A percentile compares a stretch with the other conserved stretches of the same genome.
phyloP scores from a whole-genome alignment of 2,888 invertebrate genomes.

The Abrostola tripartita region DNA sequence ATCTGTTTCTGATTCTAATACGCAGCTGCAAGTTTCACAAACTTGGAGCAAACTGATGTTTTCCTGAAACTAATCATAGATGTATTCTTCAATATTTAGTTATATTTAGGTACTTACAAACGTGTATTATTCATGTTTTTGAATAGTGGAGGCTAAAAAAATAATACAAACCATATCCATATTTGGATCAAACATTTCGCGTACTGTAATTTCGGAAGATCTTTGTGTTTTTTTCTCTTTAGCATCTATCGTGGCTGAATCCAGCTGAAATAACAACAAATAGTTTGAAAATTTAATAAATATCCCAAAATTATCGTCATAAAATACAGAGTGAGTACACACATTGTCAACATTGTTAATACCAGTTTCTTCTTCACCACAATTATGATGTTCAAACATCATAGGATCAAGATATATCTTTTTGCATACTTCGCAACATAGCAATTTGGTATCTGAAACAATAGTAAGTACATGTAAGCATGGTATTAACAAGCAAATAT shows the following conservation, averaged over 20 bases:
- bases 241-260: conserved; percentile 31
- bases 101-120: neutral
- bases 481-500: neutral
- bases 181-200: conserved; percentile 67
- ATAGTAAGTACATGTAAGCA: conserved; percentile 8
- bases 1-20: conserved; percentile 73
- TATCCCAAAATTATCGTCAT: neutral
- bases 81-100: neutral
- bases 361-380: conserved; percentile 54
- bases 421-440: conserved; percentile 76
- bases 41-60: conserved; percentile 63
- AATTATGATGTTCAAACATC: conserved; percentile 70
- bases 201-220: conserved; percentile 67
- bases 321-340: conserved; percentile 19
- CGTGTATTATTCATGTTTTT: neutral
- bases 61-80: conserved; percentile 56
- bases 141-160: neutral
- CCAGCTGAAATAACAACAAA: conserved; percentile 12
- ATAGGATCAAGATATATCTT: conserved; percentile 75
- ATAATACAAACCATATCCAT: conserved; percentile 62
- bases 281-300: neutral
- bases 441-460: conserved; percentile 73
- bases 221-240: conserved; percentile 50
- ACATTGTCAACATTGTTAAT: conserved; percentile 42
- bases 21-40: conserved; percentile 75